These are phyloP conservation scores for Lysiphlebus fabarum DNA, from an alignment of 1,140 invertebrate species.

Conservation along the genomic window DNA sequence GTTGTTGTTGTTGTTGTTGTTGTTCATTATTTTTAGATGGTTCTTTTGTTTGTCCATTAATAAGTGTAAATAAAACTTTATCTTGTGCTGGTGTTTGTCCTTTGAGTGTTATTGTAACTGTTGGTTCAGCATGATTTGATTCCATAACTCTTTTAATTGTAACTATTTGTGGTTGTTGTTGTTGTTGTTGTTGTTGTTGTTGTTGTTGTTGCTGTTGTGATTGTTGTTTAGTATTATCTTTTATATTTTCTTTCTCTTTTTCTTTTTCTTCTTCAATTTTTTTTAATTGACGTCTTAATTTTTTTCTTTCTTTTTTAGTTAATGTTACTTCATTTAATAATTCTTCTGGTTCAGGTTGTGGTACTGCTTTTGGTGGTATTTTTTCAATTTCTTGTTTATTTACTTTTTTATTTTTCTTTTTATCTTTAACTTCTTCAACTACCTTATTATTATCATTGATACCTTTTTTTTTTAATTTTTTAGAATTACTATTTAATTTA, in stretches of 20 bases:
- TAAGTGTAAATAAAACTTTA: conserved; percentile 68
- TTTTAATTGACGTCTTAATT: conserved; percentile 43
- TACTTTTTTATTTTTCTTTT: conserved; percentile 22
- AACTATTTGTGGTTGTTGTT: conserved; percentile 62
- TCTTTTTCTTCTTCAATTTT: conserved; percentile 39
- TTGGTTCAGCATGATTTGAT: conserved; percentile 63
- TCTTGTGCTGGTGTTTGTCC: conserved; percentile 72
- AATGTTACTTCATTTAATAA: conserved; percentile 34
- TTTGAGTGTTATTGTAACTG: conserved; percentile 72
- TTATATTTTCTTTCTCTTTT: conserved; percentile 38
- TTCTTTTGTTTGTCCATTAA: conserved; percentile 67
- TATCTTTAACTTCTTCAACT: conserved; percentile 5
- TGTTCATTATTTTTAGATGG: conserved; percentile 33
- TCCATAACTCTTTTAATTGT: conserved; percentile 70
- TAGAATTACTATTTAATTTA: neutral
- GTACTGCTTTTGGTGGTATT: neutral
- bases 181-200: too few relatives aligned
- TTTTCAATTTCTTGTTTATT: conserved; percentile 16
- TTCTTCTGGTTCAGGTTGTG: conserved; percentile 13
- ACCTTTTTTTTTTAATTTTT: conserved; percentile 1
- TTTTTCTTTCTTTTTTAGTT: conserved; percentile 50
- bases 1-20: conserved; percentile 32
- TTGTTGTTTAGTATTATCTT: conserved; percentile 26
- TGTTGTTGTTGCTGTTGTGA: conserved; percentile 12
- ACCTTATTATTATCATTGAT: conserved; percentile 8